Percentiles rank a stretch among this genome's conserved stretches.
Evolutionary conservation across 2,797 vertebrate genomes (phyloP).

Genomic region (Sebastes ruberrimus): DNA sequence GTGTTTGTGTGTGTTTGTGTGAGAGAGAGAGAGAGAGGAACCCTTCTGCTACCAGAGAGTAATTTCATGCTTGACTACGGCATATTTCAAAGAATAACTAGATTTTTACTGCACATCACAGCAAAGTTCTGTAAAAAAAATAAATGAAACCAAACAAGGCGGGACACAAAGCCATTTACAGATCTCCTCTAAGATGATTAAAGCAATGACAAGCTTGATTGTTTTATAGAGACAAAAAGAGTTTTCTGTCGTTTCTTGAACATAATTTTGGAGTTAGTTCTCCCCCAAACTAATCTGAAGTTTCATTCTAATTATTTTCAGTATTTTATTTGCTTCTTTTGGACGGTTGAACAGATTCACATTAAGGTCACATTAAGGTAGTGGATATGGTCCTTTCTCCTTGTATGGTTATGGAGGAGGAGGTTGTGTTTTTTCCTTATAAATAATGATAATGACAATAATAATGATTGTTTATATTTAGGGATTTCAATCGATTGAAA

Average conservation of each 20-base stretch:
- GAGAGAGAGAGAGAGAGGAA: slow-evolving; percentile 12
- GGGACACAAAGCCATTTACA: slow-evolving; percentile 36
- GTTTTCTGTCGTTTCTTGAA: neutral
- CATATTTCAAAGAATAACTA: slow-evolving; percentile 58
- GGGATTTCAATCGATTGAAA: too few relatives aligned
- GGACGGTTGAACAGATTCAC: neutral
- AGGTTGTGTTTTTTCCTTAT: neutral
- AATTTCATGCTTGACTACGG: slow-evolving; percentile 67
- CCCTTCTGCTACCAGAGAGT: slow-evolving; percentile 52
- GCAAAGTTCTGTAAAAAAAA: slow-evolving; percentile 44
- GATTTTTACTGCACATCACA: slow-evolving; percentile 45
- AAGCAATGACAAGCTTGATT: neutral
- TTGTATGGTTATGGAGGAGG: neutral
- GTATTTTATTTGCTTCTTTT: neutral
- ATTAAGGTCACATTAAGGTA: neutral
- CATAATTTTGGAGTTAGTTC: neutral
- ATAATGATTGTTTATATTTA: neutral
- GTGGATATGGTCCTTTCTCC: neutral
- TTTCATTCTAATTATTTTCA: neutral
- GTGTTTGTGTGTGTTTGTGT: neutral
- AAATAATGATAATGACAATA: neutral
- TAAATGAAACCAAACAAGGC: slow-evolving; percentile 29
- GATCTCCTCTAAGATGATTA: slow-evolving; percentile 10
- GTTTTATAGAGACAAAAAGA: neutral
- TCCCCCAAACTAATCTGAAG: neutral